phyloP scores from a whole-genome alignment of 1,140 invertebrate genomes.

The Nasonia longicornis region DNA sequence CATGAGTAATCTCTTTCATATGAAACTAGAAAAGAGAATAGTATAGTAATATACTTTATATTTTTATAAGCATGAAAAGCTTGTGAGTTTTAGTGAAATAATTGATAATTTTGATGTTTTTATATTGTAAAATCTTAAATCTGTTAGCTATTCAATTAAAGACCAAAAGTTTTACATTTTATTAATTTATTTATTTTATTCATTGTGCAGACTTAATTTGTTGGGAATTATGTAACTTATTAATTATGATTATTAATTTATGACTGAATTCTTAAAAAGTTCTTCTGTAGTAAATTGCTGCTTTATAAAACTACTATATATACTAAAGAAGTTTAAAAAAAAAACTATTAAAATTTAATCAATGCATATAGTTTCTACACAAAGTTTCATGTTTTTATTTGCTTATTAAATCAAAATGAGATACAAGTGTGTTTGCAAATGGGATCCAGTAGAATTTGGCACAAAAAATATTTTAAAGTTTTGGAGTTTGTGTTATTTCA shows the following conservation, averaged over 20 bases:
- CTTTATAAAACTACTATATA: too few species aligned
- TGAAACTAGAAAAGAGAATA: neutral
- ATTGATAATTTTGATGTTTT: constrained; percentile 10
- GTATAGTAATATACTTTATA: constrained; percentile 15
- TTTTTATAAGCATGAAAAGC: constrained; percentile 36
- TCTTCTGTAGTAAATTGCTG: neutral
- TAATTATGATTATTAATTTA: neutral
- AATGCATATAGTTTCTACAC: constrained; percentile 23
- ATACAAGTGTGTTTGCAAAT: constrained; percentile 12
- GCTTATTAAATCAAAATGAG: constrained; percentile 10
- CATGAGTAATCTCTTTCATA: constrained; percentile 27
- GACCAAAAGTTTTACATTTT: neutral
- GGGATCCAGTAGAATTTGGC: constrained; percentile 8
- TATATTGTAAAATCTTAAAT: constrained; percentile 1
- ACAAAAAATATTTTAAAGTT: constrained; percentile 31
- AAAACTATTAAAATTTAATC: too few species aligned
- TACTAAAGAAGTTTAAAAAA: too few species aligned
- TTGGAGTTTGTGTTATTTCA: constrained; percentile 13
- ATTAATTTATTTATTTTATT: constrained; percentile 20
- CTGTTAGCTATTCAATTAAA: neutral
- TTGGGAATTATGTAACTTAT: constrained; percentile 4
- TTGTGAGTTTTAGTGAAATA: constrained; percentile 22
- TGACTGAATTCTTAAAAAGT: neutral
- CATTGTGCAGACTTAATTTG: neutral
- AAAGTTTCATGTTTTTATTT: constrained; percentile 15